Conservation (phyloP, 2,888 invertebrate genomes). For the Cosmopolites sordidus region DNA sequence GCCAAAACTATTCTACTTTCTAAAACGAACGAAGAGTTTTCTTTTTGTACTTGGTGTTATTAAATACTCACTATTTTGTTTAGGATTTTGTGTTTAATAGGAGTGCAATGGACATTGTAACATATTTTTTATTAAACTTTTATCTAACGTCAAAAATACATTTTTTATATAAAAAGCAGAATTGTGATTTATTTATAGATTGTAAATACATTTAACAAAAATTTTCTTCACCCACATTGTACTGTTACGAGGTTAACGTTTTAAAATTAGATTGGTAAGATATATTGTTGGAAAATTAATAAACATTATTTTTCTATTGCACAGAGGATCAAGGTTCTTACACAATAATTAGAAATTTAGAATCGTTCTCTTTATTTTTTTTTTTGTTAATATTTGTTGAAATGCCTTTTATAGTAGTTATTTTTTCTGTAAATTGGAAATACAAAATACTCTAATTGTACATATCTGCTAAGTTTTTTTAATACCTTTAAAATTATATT, state of each 20-base stretch:
- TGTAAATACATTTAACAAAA: slow-evolving; percentile 16
- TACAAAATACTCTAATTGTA: slow-evolving; percentile 1
- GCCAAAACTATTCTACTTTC: no score
- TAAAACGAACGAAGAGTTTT: no score
- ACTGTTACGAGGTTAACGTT: slow-evolving; percentile 13
- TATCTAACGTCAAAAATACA: neutral
- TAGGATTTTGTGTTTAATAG: neutral
- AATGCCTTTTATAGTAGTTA: neutral
- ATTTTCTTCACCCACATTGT: slow-evolving; percentile 1
- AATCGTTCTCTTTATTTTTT: neutral
- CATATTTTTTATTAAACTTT: neutral
- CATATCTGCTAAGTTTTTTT: neutral
- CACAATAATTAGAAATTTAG: neutral
- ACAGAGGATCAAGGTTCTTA: neutral
- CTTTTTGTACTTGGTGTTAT: neutral
- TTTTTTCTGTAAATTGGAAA: neutral
- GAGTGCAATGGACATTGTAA: neutral
- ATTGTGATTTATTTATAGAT: slow-evolving; percentile 25
- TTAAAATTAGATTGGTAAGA: no score
- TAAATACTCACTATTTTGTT: neutral
- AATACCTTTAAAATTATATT: neutral
- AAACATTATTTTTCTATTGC: neutral
- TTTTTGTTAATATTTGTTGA: neutral
- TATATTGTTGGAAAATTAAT: neutral
- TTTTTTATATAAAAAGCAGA: slow-evolving; percentile 17